These are phyloP conservation scores for Napeogenes sylphis DNA, from an alignment of 2,888 invertebrate genomes.

Conservation along the genomic window DNA sequence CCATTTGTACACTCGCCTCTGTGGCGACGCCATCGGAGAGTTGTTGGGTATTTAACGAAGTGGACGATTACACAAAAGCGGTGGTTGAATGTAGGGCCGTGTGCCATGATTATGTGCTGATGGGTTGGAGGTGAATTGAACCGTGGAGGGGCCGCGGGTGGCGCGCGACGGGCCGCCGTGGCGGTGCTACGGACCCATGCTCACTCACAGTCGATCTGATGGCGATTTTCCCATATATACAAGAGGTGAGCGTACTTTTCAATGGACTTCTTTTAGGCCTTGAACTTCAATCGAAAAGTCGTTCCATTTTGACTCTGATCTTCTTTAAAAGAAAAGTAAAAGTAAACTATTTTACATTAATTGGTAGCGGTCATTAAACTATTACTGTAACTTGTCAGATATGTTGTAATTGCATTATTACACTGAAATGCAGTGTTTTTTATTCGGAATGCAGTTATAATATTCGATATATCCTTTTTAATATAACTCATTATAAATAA, in stretches of 20 bases:
- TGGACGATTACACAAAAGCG: conserved; percentile 49
- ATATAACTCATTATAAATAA: no score
- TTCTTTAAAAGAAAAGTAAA: no score
- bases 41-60: conserved; percentile 52
- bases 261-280: conserved; percentile 9
- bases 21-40: conserved; percentile 67
- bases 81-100: conserved; percentile 34
- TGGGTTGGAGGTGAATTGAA: conserved; percentile 68
- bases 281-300: conserved; percentile 10
- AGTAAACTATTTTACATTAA: no score
- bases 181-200: conserved; percentile 84
- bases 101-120: conserved; percentile 60
- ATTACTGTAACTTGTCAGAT: no score
- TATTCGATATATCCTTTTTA: no score
- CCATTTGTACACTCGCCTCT: conserved; percentile 51
- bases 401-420: no score
- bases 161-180: conserved; percentile 74
- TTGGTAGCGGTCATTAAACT: no score
- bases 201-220: conserved; percentile 91
- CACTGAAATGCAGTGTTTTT: no score
- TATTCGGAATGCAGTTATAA: no score
- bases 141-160: conserved; percentile 75
- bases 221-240: conserved; percentile 90
- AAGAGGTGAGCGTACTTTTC: conserved; percentile 79
- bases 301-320: no score